Evolutionary conservation across 2,113 vertebrate genomes (phyloP).

Genomic region (Anas platyrhynchos): DNA sequence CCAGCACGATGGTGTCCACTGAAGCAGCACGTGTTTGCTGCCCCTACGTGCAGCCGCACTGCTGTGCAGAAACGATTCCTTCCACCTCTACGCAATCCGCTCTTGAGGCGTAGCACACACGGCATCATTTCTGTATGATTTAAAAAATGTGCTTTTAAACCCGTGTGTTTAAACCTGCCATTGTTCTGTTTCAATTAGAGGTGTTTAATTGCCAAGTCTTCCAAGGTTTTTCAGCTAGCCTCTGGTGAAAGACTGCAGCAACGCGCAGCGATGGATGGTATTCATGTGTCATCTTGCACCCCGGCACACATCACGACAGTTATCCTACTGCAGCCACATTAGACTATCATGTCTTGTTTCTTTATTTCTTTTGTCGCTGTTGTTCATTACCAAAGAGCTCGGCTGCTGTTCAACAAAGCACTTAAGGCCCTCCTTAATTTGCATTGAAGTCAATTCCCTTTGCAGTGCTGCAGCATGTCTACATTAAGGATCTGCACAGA

Average conservation of each 20-base stretch:
- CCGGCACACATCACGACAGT: not conserved
- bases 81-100: not conserved
- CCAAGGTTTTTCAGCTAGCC: conserved; percentile 48
- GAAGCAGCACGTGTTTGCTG: not conserved
- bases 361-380: conserved; percentile 49
- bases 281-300: not conserved
- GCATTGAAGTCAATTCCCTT: conserved; percentile 36
- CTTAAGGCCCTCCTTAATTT: conserved; percentile 55
- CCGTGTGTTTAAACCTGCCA: not conserved
- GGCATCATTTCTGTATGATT: not conserved
- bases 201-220: conserved; percentile 56
- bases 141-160: not conserved
- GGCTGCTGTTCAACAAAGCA: conserved; percentile 67
- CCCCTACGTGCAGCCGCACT: rapidly evolving
- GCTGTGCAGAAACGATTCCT: not conserved
- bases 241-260: conserved; percentile 53
- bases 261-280: not conserved
- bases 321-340: conserved; percentile 1
- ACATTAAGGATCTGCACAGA: not conserved
- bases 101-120: not conserved
- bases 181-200: conserved; percentile 62
- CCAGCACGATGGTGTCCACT: not conserved
- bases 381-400: conserved; percentile 60
- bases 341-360: conserved; percentile 4
- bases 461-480: not conserved